Conservation (phyloP, 2,113 vertebrate species). For the Mellivora capensis region DNA sequence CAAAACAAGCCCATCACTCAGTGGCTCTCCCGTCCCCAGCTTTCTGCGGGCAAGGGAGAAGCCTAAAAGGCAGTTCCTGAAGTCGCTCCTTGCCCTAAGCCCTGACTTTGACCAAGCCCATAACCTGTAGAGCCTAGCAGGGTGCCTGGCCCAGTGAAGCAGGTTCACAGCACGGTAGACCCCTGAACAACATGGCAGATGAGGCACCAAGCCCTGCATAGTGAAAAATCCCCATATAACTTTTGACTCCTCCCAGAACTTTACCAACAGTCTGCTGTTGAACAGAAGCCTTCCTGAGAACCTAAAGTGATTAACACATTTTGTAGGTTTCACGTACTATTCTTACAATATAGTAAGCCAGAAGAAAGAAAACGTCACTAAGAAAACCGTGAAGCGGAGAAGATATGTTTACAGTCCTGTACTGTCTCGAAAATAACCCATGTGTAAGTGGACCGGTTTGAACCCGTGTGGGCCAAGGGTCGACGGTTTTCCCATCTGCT, state of each 20-base stretch:
- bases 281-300: background rate
- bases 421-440: background rate
- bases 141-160: too few relatives aligned
- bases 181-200: background rate
- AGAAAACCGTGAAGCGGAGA: background rate
- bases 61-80: background rate
- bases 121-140: background rate
- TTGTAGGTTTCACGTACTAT: background rate
- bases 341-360: background rate
- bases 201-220: background rate
- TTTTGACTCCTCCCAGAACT: background rate
- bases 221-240: background rate
- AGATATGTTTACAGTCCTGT: background rate
- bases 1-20: background rate
- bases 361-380: background rate
- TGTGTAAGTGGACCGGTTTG: background rate
- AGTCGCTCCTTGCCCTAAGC: background rate
- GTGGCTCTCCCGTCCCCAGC: background rate
- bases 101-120: background rate
- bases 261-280: background rate
- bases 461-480: background rate
- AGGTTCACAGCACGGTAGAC: background rate
- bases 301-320: background rate
- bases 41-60: background rate
- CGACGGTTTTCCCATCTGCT: background rate